Evolutionary conservation across 1,140 invertebrate species (phyloP), one percentile per base, ranked within the genome.

Genomic region (Trichomalopsis sarcophagae): DNA sequence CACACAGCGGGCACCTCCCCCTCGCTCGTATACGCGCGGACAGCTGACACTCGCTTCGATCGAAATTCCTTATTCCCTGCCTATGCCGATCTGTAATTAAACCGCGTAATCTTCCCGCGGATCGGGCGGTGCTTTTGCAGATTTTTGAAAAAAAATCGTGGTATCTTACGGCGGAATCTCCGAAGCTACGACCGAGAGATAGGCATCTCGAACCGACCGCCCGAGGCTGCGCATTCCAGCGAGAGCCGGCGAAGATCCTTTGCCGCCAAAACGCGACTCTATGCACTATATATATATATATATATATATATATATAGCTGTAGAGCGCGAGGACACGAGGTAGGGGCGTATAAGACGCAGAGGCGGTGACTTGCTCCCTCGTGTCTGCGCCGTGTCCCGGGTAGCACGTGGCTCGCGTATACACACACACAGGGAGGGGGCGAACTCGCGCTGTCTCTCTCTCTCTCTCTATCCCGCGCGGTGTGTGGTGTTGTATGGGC

Each of bases 1-100:
- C n/a, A 76, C n/a, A 50, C 23, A 27, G n/a, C 47, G 33, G 68
- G 79, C 21, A 82, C 71, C 80, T 73, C 69, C 44, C 66, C 50
- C 44, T 77, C 47, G 75, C 44, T 9, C 40, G 40, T 7, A 40
- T 40, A 44, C 10, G 4, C 5, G 21, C 55, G 21, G 0, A 62
- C 55, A 62, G 55, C 55, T 40, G 33, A 40, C 40, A 23, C 36
- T 40, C 36, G 74, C 17, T 40, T 76, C 68, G 68, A 71, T 71
- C n/a, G 74, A 76, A 76, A 47, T 33, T 76, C 40, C 33, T n/a
- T 62, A 5, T 62, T 62, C 21, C 4, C 0, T 62, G 9, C 40
- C 10, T 44, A 44, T 10, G 44, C 47, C 14, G 14, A 50, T 50
- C 47, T 50, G 47, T 50, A 62, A 62, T 62, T 62, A 62, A 21